Evolutionary conservation across 2,797 vertebrate genomes (phyloP), one percentile per base, ranked within the genome.

Genomic region (Notolepis coatsorum): DNA sequence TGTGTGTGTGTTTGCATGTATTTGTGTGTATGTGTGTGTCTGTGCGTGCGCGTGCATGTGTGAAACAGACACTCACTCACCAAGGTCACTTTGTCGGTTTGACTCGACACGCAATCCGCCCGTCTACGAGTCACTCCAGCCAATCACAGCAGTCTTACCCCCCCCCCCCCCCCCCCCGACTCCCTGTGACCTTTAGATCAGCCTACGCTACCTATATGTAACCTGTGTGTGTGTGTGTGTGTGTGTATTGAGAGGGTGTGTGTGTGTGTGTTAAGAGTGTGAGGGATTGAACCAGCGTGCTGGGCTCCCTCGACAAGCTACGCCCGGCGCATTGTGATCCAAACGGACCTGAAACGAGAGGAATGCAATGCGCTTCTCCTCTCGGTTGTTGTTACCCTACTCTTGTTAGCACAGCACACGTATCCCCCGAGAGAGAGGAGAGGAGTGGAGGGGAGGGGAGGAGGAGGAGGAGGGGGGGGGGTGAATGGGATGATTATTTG

Each of bases 401-500:
- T 59, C 80, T 76, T 54, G 71, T 85, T 80, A 68, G 80, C 76
- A 82, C 79, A 84, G 17, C 80, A 75, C 80, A 79, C 77, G 79
- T 75, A 84, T 84, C 73, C 73, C 64, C 73, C 64, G 74, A 61
- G 66, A 81, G 75, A 24, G 17, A 74, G 46, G 77, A 73, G 61
- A 68, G 62, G 73, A 41, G 64, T 31, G 76, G 51, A 60, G 61
- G 24, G 31, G 12, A 21, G 25, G 23, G 1, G 35, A 43, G 33
- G 7, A 31, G 12, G 30, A 30, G 57, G 6, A 70, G 2, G 21
- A 33, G 55, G 30, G 68, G 53, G 53, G 61, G 71, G 73, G 77
- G 80, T 86, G 82, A 89, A 88, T 83, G 80, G 83, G 74, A 81
- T 89, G 77, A 71, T 87, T 84, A 83, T 87, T 81, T 80, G 73